Conservation (phyloP, 2,113 vertebrate genomes). For the Rhinolophus ferrumequinum region DNA sequence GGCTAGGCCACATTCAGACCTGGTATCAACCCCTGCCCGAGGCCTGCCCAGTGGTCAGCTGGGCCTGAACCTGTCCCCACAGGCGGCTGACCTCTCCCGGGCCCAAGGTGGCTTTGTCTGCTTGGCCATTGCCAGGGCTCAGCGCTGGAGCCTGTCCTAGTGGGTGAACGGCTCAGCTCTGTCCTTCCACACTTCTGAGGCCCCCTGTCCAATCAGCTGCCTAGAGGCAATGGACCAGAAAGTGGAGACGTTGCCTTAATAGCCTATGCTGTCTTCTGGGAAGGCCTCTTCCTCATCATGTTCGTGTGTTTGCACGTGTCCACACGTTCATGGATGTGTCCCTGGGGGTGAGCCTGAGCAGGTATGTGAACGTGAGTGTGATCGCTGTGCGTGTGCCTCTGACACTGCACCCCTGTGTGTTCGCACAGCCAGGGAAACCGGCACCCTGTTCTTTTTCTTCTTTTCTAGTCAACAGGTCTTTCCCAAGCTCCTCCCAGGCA, state of each 20-base stretch:
- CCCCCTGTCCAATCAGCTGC: background rate
- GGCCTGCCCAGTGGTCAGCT: background rate
- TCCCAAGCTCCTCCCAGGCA: background rate
- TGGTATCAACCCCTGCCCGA: too few species aligned
- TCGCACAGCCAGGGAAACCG: background rate
- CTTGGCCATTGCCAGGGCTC: background rate
- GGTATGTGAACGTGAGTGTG: rapidly evolving
- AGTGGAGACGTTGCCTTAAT: rapidly evolving
- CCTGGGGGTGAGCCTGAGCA: background rate
- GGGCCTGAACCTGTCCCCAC: rapidly evolving
- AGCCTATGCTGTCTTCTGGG: background rate
- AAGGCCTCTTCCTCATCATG: background rate
- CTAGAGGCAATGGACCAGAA: background rate
- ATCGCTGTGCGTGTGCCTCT: background rate
- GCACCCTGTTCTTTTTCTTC: background rate
- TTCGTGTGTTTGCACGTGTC: background rate
- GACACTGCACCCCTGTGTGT: background rate
- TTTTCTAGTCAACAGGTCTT: background rate
- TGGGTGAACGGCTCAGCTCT: background rate
- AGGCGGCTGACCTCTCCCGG: too few species aligned
- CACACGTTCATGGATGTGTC: rapidly evolving
- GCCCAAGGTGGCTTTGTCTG: background rate
- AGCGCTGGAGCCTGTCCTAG: background rate
- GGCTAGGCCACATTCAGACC: background rate
- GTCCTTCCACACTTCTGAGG: background rate